Base-by-base conservation (phyloP, 2,888 invertebrate species). In the Caenorhabditis sp. region DNA sequence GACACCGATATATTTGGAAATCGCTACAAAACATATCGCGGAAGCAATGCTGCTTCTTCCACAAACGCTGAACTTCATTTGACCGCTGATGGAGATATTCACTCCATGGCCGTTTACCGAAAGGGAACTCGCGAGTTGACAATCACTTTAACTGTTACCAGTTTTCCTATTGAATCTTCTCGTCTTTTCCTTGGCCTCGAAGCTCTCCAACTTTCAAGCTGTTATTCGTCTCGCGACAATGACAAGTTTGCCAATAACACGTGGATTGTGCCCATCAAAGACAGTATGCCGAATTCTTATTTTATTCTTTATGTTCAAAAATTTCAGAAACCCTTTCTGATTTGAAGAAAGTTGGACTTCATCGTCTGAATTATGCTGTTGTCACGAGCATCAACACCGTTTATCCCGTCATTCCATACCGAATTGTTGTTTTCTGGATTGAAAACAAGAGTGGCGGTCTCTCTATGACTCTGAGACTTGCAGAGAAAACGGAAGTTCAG, bases 201-300 rank as follows among this genome's bases (percentile, higher is more conserved):
- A 28, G 18, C 26, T 11, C 56, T 58, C 8, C 76, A 76, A 61
- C 32, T 81, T 1, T 64, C 81, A n/a, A 26, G 70, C 22, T 78
- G 82, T 18, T 82, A 77, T n/a, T n/a, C n/a, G n/a, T n/a, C n/a
- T n/a, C n/a, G n/a, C 50, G 71, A 82, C n/a, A 20, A 24, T 40
- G 77, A 62, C 22, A 26, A 35, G 11, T 78, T 51, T 32, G n/a
- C 71, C 2, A 82, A 82, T 20, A 78, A 78, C 32, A 82, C 82
- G 18, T 72, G 67, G 72, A 56, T 78, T 18, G 26, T 82, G n/a
- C 32, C 64, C 13, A 58, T 82, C 9, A 77, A 71, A 68, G 77
- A 82, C 32, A 82, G 77, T 72, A 18, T 64, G 76, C 35, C 9
- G 5, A 22, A 13, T 37, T 37, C 37, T 15, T 15, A 37, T 44